Percentiles rank a stretch among this genome's conserved stretches.
Evolutionary conservation across 2,888 invertebrate genomes (phyloP).

Genomic region (Rhopalosiphum nymphaeae): DNA sequence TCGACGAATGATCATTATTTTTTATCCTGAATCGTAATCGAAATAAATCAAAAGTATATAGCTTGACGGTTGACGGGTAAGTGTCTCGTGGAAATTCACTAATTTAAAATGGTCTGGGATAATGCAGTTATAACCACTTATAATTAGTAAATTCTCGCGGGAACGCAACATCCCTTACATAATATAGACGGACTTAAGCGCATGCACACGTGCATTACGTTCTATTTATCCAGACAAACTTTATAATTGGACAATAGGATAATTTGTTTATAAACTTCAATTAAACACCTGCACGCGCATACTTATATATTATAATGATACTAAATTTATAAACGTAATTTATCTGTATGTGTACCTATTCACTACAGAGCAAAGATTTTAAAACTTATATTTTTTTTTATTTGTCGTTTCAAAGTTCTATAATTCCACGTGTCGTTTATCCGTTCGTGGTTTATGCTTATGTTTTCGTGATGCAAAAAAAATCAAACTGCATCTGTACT

Average conservation of each 20-base stretch:
- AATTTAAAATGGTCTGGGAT: not conserved
- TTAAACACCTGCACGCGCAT: not conserved
- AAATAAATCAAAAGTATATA: not conserved
- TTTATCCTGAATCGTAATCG: not conserved
- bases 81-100: not conserved
- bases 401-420: not conserved
- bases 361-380: not conserved
- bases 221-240: conserved; percentile 15
- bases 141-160: conserved; percentile 13
- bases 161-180: not conserved
- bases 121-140: conserved; percentile 18
- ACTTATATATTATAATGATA: not conserved
- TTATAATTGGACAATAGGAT: conserved; percentile 35
- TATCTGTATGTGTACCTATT: not conserved
- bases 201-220: not conserved
- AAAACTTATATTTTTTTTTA: not conserved
- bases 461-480: not conserved
- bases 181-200: not conserved
- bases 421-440: not conserved
- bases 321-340: not conserved
- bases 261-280: conserved; percentile 43
- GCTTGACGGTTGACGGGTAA: not conserved
- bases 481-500: not conserved
- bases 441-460: not conserved
- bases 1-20: not conserved